Base-by-base conservation (phyloP, 2,797 vertebrate species). In the Chlorospingus semifuscus region DNA sequence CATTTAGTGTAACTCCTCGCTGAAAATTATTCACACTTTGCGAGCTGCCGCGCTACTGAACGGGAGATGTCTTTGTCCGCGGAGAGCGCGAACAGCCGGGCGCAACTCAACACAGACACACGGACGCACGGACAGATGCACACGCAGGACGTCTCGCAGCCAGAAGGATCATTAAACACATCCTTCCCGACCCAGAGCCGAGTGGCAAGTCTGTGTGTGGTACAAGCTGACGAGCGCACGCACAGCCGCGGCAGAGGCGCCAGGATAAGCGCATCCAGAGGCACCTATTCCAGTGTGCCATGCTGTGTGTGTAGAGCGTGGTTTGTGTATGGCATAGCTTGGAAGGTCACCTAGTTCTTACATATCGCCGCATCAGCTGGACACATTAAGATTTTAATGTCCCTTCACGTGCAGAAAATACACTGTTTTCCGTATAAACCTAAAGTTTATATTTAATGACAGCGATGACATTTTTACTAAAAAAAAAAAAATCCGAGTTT, bases 1-100 rank as follows among this genome's bases (percentile, higher is more conserved):
- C 98, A 98, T 97, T 98, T 96, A 98, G 98, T 97, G 97, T 98
- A 97, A 98, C 98, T 98, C 98, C 98, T 98, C 97, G 88, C 98
- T 93, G 98, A 98, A 98, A 98, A 99, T 98, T 98, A 99, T 99
- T 99, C 98, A 98, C 98, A 99, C 98, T 98, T 98, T 98, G 97
- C 97, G 96, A 98, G 98, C 97, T 97, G 77, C 94, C 91, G 96
- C 89, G 37, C 79, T 92, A 76, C 94, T 22, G 92, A 36, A 23
- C 15, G n/a, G 68, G 71, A 92, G 69, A 37, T n/a, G 46, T 11
- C 94, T 91, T 91, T 96, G 98, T 96, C 98, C 97, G 92, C 92
- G 97, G 97, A 95, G 94, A 97, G 96, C 91, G 92, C 44, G 46
- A 56, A 30, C 50, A 65, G 83, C 46, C 77, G 46, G n/a, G 77